Conservation (phyloP, 2,888 invertebrate genomes). For the Lasioglossum leucozonium region DNA sequence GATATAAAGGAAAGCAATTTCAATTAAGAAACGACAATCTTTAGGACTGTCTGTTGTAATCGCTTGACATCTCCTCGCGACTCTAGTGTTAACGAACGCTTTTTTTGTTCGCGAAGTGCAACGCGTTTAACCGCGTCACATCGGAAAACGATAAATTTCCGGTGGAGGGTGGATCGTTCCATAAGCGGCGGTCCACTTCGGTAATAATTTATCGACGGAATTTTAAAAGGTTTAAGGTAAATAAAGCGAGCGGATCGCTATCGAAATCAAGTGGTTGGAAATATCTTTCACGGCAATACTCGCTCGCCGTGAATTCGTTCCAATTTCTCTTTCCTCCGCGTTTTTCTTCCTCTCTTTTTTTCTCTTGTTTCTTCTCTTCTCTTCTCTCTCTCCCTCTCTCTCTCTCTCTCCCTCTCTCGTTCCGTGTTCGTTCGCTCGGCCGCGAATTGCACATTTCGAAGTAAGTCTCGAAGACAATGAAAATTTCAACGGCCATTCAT, state of each 20-base stretch:
- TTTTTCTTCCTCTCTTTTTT: not conserved
- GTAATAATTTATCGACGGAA: slow-evolving; percentile 52
- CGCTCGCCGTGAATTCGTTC: slow-evolving; percentile 37
- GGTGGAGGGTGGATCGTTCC: not conserved
- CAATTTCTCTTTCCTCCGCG: slow-evolving; percentile 26
- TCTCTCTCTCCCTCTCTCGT: not conserved
- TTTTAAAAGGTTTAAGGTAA: slow-evolving; percentile 52
- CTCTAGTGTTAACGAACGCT: slow-evolving; percentile 9
- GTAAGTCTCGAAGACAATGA: slow-evolving; percentile 58
- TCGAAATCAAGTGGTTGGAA: slow-evolving; percentile 53
- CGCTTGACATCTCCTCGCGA: not conserved
- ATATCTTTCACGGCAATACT: slow-evolving; percentile 42
- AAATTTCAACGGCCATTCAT: slow-evolving; percentile 60
- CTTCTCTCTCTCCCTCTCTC: no score
- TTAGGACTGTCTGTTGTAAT: not conserved
- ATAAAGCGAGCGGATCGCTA: slow-evolving; percentile 49
- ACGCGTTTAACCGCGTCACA: slow-evolving; percentile 21
- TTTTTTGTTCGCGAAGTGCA: not conserved
- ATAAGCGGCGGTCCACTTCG: slow-evolving; percentile 11
- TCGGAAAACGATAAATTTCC: slow-evolving; percentile 49
- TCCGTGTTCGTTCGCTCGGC: slow-evolving; percentile 18
- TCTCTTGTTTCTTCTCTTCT: not conserved
- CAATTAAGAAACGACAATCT: not conserved
- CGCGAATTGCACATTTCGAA: slow-evolving; percentile 50
- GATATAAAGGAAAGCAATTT: not conserved